These are phyloP conservation scores for Listronotus oregonensis DNA, from an alignment of 1,140 invertebrate species.

Conservation along the genomic window DNA sequence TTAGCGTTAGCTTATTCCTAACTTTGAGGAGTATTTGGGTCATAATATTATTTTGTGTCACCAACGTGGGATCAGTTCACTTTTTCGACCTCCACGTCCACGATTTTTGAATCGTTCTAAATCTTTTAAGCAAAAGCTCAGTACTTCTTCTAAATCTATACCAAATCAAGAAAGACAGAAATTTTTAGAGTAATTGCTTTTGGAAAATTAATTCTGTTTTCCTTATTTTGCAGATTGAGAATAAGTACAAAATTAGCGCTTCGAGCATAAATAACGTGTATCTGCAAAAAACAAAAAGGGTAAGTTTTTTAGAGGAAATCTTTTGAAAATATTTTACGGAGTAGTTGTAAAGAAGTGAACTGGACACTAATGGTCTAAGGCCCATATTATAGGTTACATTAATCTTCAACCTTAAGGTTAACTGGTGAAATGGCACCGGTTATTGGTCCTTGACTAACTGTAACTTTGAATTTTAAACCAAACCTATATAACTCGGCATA, in stretches of 20 bases:
- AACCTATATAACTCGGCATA: slow-evolving; percentile 28
- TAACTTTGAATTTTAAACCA: background rate
- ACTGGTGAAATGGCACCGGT: slow-evolving; percentile 2
- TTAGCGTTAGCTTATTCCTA: too few species aligned
- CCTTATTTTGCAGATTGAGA: slow-evolving; percentile 96
- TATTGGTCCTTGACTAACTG: background rate
- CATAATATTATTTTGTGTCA: slow-evolving; percentile 27
- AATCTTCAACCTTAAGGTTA: background rate
- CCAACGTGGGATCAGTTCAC: slow-evolving; percentile 52
- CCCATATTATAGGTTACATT: slow-evolving; percentile 29
- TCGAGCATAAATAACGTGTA: slow-evolving; percentile 97
- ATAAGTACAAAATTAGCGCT: slow-evolving; percentile 98
- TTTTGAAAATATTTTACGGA: slow-evolving; percentile 30
- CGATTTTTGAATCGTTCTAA: slow-evolving; percentile 17
- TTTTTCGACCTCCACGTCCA: slow-evolving; percentile 50
- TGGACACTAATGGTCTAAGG: slow-evolving; percentile 44
- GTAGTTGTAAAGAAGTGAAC: slow-evolving; percentile 52
- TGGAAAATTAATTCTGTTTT: slow-evolving; percentile 71
- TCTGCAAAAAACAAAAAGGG: slow-evolving; percentile 99
- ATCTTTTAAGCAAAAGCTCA: slow-evolving; percentile 51
- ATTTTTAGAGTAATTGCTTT: slow-evolving; percentile 34
- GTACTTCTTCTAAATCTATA: slow-evolving; percentile 62
- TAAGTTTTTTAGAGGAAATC: slow-evolving; percentile 70
- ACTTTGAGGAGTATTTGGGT: slow-evolving; percentile 21
- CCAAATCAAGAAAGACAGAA: slow-evolving; percentile 60